Evolutionary conservation across 2,888 invertebrate species (phyloP).

Genomic region (Drosophila setosimentum): DNA sequence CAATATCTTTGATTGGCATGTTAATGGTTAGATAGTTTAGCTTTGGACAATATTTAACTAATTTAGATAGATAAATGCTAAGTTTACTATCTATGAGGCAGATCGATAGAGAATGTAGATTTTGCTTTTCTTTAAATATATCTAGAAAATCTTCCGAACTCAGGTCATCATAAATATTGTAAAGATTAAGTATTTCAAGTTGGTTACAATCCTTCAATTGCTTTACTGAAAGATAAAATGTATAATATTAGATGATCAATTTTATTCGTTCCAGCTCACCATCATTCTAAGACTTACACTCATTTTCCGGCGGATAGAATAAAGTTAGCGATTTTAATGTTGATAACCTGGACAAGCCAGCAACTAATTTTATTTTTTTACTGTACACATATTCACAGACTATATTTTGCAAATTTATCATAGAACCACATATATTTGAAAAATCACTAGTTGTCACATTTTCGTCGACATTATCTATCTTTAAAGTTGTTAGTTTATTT

Average conservation of each 20-base stretch:
- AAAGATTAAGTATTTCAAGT: slow-evolving; percentile 21
- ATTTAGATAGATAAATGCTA: background rate
- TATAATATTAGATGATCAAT: background rate
- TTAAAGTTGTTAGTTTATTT: slow-evolving; percentile 24
- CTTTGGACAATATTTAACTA: slow-evolving; percentile 23
- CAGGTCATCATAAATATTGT: slow-evolving; percentile 1
- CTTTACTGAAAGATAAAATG: slow-evolving; percentile 8
- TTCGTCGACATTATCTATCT: slow-evolving; percentile 17
- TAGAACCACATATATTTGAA: slow-evolving; percentile 1
- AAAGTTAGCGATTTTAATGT: slow-evolving; percentile 20
- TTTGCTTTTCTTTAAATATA: slow-evolving; percentile 16
- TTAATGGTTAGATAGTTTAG: slow-evolving; percentile 27
- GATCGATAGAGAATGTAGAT: slow-evolving; percentile 18
- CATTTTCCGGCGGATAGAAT: slow-evolving; percentile 8
- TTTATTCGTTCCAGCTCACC: background rate
- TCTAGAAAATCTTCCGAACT: slow-evolving; percentile 17
- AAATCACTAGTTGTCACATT: slow-evolving; percentile 14
- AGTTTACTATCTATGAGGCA: slow-evolving; percentile 8
- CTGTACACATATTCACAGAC: slow-evolving; percentile 3
- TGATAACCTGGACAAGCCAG: slow-evolving; percentile 1
- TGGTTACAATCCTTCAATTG: slow-evolving; percentile 16
- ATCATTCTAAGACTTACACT: slow-evolving; percentile 17
- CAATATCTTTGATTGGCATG: background rate
- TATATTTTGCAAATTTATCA: slow-evolving; percentile 16
- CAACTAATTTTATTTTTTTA: slow-evolving; percentile 5